Conservation (phyloP, 2,113 vertebrate genomes). For the Corydoras sp. region DNA sequence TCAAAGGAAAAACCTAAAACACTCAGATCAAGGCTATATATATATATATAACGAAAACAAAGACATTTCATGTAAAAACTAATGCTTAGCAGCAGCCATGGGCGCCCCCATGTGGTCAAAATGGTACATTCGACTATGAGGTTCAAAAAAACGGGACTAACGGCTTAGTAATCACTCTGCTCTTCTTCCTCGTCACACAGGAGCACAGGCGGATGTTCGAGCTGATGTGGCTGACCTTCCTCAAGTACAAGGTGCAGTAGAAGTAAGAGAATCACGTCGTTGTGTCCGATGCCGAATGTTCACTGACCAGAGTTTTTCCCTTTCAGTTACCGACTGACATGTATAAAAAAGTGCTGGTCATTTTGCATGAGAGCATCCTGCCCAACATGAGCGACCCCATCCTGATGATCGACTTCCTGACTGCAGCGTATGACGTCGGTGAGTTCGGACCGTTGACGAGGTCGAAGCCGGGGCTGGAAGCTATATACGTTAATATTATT, state of each 20-base stretch:
- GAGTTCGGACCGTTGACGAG: constrained; percentile 42
- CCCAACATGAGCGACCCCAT: constrained; percentile 86
- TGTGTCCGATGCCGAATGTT: too few relatives aligned
- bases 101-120: too few relatives aligned
- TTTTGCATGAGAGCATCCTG: constrained; percentile 83
- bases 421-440: constrained; percentile 86
- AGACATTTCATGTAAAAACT: too few relatives aligned
- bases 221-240: constrained; percentile 85
- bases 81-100: too few relatives aligned
- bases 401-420: constrained; percentile 92
- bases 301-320: not conserved
- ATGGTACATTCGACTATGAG: too few relatives aligned
- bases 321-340: constrained; percentile 76
- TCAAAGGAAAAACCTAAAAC: too few relatives aligned
- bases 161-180: not conserved
- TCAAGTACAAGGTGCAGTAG: constrained; percentile 79
- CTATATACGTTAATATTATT: too few relatives aligned
- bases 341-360: constrained; percentile 87
- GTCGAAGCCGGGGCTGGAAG: too few relatives aligned
- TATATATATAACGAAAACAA: too few relatives aligned
- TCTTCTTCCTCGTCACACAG: constrained; percentile 54
- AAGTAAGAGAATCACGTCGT: too few relatives aligned
- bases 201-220: constrained; percentile 83
- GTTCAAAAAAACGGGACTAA: not conserved
- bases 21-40: too few relatives aligned